Conservation (phyloP, 2,888 invertebrate genomes). For the Sminthurinus aureus region DNA sequence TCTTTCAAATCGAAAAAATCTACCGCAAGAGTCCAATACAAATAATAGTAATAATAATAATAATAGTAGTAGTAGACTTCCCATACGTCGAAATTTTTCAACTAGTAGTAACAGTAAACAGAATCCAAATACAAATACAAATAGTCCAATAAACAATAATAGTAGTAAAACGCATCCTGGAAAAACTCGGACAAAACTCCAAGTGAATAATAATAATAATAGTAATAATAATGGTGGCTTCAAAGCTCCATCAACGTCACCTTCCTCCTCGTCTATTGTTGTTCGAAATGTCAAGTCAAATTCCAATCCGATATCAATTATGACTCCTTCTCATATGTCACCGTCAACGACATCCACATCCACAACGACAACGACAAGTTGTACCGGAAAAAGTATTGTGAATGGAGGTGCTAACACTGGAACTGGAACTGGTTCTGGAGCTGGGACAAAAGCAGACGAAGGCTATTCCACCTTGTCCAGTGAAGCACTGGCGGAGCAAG, state of each 20-base stretch:
- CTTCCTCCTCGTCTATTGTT: background rate
- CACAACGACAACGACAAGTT: background rate
- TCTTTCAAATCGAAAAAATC: too few relatives aligned
- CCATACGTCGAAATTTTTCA: conserved; percentile 33
- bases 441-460: conserved; percentile 54
- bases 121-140: background rate
- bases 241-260: background rate
- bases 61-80: conserved; percentile 33
- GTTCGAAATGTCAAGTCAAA: background rate
- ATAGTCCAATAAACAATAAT: background rate
- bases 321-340: background rate
- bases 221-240: background rate
- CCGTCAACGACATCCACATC: background rate
- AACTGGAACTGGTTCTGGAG: background rate
- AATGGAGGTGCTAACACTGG: background rate
- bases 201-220: too few relatives aligned
- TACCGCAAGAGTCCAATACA: background rate
- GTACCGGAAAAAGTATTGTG: background rate
- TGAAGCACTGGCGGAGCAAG: conserved; percentile 58
- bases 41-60: conserved; percentile 1
- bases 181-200: background rate
- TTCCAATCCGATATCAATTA: conserved; percentile 6
- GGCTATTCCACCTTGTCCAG: conserved; percentile 59
- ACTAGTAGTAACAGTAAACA: conserved; percentile 4
- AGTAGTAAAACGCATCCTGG: background rate